phyloP scores from a whole-genome alignment of 2,888 invertebrate genomes.

The Amphipyra tragopoginis region DNA sequence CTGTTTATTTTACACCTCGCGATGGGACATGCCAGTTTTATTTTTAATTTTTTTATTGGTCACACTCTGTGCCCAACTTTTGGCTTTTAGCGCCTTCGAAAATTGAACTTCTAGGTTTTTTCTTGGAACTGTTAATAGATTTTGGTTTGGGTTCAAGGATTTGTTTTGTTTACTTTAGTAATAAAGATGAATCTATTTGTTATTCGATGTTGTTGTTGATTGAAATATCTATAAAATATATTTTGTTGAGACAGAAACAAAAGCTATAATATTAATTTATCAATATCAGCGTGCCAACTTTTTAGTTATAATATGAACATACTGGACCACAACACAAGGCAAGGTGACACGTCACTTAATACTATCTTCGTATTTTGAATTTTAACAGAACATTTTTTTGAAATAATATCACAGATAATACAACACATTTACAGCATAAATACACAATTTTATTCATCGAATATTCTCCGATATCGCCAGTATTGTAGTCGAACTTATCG shows the following conservation, averaged over 20 bases:
- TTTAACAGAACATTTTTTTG: constrained; percentile 15
- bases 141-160: constrained; percentile 40
- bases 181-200: not conserved
- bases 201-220: too few species aligned
- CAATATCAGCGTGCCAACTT: not conserved
- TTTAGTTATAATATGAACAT: not conserved
- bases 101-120: constrained; percentile 65
- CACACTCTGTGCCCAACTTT: constrained; percentile 58
- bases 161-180: constrained; percentile 20
- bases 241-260: too few species aligned
- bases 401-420: constrained; percentile 16
- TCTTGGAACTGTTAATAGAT: constrained; percentile 69
- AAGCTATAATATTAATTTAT: not conserved
- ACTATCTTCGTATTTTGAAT: constrained; percentile 25
- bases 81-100: constrained; percentile 83
- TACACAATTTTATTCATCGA: constrained; percentile 60
- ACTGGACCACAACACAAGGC: constrained; percentile 1
- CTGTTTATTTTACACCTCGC: constrained; percentile 89
- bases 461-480: constrained; percentile 17
- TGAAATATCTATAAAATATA: too few species aligned
- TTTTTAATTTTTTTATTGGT: constrained; percentile 79
- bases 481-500: constrained; percentile 44
- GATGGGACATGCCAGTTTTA: constrained; percentile 81
- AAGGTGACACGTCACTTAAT: constrained; percentile 15
- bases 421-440: constrained; percentile 59